A percentile compares a stretch with the other conserved stretches of the same genome.
phyloP scores from a whole-genome alignment of 1,140 invertebrate species.

The Anthonomus grandis region DNA sequence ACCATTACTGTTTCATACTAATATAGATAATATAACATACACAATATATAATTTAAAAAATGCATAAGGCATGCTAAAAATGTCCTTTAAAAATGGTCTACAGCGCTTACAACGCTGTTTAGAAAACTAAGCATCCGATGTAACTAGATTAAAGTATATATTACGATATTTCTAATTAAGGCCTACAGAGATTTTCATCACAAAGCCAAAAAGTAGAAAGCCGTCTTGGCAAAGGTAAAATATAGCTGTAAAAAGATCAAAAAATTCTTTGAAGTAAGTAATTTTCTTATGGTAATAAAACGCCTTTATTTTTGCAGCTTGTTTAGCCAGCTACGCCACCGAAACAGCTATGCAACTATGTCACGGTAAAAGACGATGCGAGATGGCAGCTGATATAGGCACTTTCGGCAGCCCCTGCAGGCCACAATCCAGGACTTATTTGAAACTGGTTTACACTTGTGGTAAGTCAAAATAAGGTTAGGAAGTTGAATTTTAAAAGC shows the following conservation, averaged over 20 bases:
- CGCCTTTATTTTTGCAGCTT: conserved; percentile 60
- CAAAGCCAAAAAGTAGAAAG: not conserved
- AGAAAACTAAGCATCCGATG: no score
- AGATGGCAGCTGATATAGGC: conserved; percentile 74
- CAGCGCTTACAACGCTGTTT: no score
- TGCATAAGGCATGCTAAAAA: no score
- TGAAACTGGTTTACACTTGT: conserved; percentile 90
- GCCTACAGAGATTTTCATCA: no score
- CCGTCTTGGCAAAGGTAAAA: not conserved
- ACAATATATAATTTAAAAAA: no score
- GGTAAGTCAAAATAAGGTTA: conserved; percentile 68
- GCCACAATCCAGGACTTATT: conserved; percentile 79
- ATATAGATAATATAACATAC: no score
- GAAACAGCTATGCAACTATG: conserved; percentile 86
- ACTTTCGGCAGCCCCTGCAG: conserved; percentile 86
- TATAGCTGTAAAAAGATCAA: conserved; percentile 4
- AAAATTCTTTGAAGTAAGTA: conserved; percentile 6
- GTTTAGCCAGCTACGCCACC: conserved; percentile 80
- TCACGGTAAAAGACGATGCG: conserved; percentile 82
- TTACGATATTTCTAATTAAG: no score
- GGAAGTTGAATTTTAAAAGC: no score
- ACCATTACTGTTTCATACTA: no score
- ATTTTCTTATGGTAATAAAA: conserved; percentile 13
- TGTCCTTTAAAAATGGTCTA: no score
- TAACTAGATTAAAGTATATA: no score